These are phyloP conservation scores for Hydrolagus affinis DNA, from an alignment of 2,113 vertebrate genomes.

Conservation along the genomic window DNA sequence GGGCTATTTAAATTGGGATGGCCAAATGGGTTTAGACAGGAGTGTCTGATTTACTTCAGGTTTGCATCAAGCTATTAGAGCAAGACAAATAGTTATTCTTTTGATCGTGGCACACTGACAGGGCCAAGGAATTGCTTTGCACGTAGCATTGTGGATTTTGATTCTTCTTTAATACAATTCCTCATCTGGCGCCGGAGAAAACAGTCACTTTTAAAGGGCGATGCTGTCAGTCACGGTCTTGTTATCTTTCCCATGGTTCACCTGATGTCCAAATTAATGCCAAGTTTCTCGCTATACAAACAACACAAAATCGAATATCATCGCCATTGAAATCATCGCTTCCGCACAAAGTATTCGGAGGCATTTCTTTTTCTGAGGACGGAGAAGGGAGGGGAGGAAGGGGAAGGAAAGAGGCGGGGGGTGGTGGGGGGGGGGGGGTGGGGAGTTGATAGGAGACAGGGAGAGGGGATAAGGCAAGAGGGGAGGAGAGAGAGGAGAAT, in stretches of 20 bases:
- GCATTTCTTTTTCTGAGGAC: too few relatives aligned
- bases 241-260: background rate
- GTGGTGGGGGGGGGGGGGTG: too few relatives aligned
- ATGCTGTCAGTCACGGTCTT: background rate
- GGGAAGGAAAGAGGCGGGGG: too few relatives aligned
- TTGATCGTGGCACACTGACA: background rate
- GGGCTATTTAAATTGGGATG: background rate
- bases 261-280: background rate
- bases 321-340: background rate
- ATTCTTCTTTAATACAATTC: background rate
- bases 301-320: background rate
- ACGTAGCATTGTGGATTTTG: background rate
- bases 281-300: too few relatives aligned
- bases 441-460: too few relatives aligned
- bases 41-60: slow-evolving; percentile 1
- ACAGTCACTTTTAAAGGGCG: background rate
- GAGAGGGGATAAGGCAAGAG: too few relatives aligned
- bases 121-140: background rate
- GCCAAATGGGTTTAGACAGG: background rate
- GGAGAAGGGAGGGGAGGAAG: too few relatives aligned
- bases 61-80: background rate
- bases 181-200: background rate
- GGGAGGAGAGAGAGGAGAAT: too few relatives aligned
- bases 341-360: too few relatives aligned
- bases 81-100: slow-evolving; percentile 4